Percentiles rank a stretch among this genome's conserved stretches.
phyloP scores from a whole-genome alignment of 2,797 vertebrate species.

The Echeneis naucrates region DNA sequence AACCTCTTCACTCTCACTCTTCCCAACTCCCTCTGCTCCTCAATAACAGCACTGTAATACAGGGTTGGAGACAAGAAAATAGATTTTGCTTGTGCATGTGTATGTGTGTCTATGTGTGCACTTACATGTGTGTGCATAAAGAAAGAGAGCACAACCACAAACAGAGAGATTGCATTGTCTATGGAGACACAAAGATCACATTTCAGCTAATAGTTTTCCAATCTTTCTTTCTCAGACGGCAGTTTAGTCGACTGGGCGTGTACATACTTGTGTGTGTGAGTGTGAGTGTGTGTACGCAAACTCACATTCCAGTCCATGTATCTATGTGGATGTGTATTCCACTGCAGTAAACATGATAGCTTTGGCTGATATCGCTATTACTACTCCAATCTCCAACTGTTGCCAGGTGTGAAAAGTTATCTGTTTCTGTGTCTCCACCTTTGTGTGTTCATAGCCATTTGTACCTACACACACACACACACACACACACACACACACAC shows the following conservation, averaged over 20 bases:
- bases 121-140: neutral
- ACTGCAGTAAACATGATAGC: constrained; percentile 59
- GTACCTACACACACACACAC: neutral
- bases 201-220: constrained; percentile 68
- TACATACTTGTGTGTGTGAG: neutral
- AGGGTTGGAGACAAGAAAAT: constrained; percentile 45
- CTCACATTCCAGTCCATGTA: neutral
- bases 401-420: constrained; percentile 52
- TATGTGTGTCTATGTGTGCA: constrained; percentile 14
- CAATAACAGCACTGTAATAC: constrained; percentile 45
- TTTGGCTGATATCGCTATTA: constrained; percentile 56
- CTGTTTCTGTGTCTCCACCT: neutral
- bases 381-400: constrained; percentile 36
- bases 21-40: constrained; percentile 41
- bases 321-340: constrained; percentile 44
- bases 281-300: neutral
- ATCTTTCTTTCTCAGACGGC: constrained; percentile 36
- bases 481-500: neutral
- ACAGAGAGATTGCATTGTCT: constrained; percentile 44
- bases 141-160: constrained; percentile 1
- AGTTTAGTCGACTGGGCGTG: constrained; percentile 23
- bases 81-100: constrained; percentile 23
- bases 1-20: constrained; percentile 38
- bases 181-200: constrained; percentile 54
- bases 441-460: too few relatives aligned